A percentile compares a stretch with the other conserved stretches of the same genome.
Evolutionary conservation across 2,797 vertebrate species (phyloP).

Genomic region (Gastrophryne carolinensis): DNA sequence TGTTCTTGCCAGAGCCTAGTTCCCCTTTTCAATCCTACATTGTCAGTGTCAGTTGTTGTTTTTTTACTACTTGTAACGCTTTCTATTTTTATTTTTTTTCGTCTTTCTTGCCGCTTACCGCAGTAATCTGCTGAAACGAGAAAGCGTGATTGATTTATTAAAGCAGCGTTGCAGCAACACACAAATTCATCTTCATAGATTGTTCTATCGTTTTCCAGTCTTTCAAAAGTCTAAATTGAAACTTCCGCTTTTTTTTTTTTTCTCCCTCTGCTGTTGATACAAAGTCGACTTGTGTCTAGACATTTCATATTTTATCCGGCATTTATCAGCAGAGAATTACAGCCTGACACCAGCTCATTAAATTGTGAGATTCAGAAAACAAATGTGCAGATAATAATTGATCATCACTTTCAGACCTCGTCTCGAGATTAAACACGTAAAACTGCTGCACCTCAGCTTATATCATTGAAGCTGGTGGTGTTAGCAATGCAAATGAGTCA

Average conservation of each 20-base stretch:
- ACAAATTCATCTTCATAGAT: constrained; percentile 44
- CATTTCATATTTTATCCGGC: constrained; percentile 34
- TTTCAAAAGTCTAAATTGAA: constrained; percentile 30
- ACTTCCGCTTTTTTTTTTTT: not conserved
- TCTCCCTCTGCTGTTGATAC: not conserved
- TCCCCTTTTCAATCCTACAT: not conserved
- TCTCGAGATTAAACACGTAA: not conserved
- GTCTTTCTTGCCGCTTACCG: constrained; percentile 40
- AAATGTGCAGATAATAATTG: constrained; percentile 13
- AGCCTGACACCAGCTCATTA: not conserved
- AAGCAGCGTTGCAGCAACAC: not conserved
- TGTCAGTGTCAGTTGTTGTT: not conserved
- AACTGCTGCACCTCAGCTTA: not conserved
- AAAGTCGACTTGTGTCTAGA: constrained; percentile 32
- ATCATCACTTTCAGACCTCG: not conserved
- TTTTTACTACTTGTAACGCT: not conserved
- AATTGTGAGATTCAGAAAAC: not conserved
- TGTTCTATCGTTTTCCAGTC: constrained; percentile 43
- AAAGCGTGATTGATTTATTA: constrained; percentile 43
- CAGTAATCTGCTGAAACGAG: constrained; percentile 41
- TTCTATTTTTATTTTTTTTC: not conserved
- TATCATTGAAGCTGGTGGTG: not conserved
- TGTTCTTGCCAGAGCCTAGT: no score
- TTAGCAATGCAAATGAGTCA: not conserved
- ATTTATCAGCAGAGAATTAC: constrained; percentile 21